Base-by-base conservation (phyloP, 2,888 invertebrate genomes). In the Parelbella ahira region DNA sequence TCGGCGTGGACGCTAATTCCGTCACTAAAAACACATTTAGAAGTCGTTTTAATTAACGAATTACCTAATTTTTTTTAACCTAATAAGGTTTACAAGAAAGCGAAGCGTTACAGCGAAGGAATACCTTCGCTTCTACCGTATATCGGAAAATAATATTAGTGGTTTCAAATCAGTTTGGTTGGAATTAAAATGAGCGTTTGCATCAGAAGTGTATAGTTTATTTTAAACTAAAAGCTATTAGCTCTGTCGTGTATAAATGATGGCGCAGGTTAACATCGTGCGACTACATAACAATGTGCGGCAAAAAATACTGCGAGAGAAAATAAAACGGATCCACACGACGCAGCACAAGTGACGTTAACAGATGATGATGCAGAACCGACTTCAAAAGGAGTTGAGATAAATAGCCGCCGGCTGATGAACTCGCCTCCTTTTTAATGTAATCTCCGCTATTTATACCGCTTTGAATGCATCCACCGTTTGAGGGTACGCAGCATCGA, bases 341-440 rank as follows among this genome's bases (percentile, higher is more conserved):
- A 37, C 36, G 42, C 24, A 36, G 21, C 27, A 15, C 33, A 13
- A n/a, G 30, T 13, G 45, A 47, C 47, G 37, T 33, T 43, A 39
- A 45, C 43, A 29, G 49, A 49, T 43, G 47, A 43, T 30, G 36
- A 25, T 15, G 38, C 36, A 29, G 49, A 33, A 19, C 39, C 6
- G 39, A 20, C 39, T 29, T 49, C 47, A 38, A 45, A 43, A 39
- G 45, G 20, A 36, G 7, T 15, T 6, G 41, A 39, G 43, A 43
- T 37, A 37, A 37, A 45, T 42, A 7, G 32, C 39, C 18, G 4
- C 7, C 24, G 42, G 46, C 27, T 43, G 37, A 37, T 36, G 46
- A 36, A 43, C 49, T 38, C 28, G 20, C 42, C 23, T 30, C 25
- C 29, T 45, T 29, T 41, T 38, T 25, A 42, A 28, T 23, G 23